Evolutionary conservation across 1,140 invertebrate genomes (phyloP), one percentile per base, ranked within the genome.

Genomic region (Orchestia grillus): DNA sequence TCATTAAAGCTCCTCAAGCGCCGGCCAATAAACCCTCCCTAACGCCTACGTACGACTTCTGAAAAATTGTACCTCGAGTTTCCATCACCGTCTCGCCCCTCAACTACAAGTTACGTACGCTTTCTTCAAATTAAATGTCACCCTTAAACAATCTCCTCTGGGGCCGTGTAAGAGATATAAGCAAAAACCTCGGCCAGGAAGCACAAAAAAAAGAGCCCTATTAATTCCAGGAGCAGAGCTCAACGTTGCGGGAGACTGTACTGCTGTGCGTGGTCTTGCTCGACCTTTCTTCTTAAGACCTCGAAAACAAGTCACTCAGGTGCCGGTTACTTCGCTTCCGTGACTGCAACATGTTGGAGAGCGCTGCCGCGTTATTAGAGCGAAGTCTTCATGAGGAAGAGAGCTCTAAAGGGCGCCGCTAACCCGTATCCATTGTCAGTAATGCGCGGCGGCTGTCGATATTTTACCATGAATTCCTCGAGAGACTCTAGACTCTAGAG

Each of bases 401-500:
- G 43, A 42, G 43, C 88, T 8, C 36, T n/a, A 41, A 87, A 40
- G 87, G 88, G 88, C 88, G 88, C 88, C 88, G 8, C 87, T 87
- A 87, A 87, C 11, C 36, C 87, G 88, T 90, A 42, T 90, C 28
- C 88, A 90, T 90, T 41, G 88, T 42, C 88, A 90, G 88, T 90
- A 90, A 90, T 43, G 88, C 43, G 28, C 41, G 43, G 88, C 6
- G 88, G 88, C 43, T 90, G 88, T 90, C 88, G 88, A 90, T 90
- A 90, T 90, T 90, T 90, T 36, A 90, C 41, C 41, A 41, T 44
- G 36, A 90, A 90, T 90, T 90, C 23, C 41, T 41, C 42, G 42
- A 90, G 88, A 90, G 88, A n/a, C n/a, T n/a, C n/a, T n/a, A n/a
- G n/a, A n/a, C 88, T 43, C 88, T 90, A 90, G 88, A 90, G 41